phyloP scores from a whole-genome alignment of 2,797 vertebrate species.

The Sandelia bainsii region DNA sequence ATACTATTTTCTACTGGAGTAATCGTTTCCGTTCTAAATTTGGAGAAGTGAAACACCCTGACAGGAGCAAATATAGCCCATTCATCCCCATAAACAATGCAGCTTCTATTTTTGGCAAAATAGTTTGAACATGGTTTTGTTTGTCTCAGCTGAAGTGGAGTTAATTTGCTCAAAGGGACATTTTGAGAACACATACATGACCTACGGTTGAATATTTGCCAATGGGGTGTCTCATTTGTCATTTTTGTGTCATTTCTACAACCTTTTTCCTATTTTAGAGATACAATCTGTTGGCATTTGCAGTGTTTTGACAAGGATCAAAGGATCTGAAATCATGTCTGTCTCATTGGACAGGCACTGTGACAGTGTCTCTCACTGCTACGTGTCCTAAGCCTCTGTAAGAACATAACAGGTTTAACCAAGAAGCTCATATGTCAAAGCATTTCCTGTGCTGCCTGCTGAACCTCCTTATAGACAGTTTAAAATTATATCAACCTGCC shows the following conservation, averaged over 20 bases:
- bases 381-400: conserved; percentile 76
- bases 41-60: conserved; percentile 69
- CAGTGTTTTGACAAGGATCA: conserved; percentile 62
- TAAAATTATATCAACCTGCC: conserved; percentile 28
- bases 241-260: conserved; percentile 11
- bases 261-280: conserved; percentile 13
- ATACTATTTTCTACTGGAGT: conserved; percentile 81
- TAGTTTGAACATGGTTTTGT: conserved; percentile 37
- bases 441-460: conserved; percentile 60
- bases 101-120: conserved; percentile 70
- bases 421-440: conserved; percentile 79
- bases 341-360: conserved; percentile 54
- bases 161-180: conserved; percentile 30
- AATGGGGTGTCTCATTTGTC: not conserved
- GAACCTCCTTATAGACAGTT: conserved; percentile 45
- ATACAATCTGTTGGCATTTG: conserved; percentile 11
- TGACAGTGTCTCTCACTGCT: conserved; percentile 43
- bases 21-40: conserved; percentile 85
- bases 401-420: conserved; percentile 86
- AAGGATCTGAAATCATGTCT: conserved; percentile 54
- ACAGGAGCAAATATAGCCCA: conserved; percentile 75
- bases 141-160: conserved; percentile 36
- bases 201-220: not conserved
- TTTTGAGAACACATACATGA: conserved; percentile 17
- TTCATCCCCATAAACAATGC: conserved; percentile 72